Percentiles rank a stretch among this genome's conserved stretches.
Conservation (phyloP, 2,797 vertebrate species). For the Jordanella pulchra region DNA sequence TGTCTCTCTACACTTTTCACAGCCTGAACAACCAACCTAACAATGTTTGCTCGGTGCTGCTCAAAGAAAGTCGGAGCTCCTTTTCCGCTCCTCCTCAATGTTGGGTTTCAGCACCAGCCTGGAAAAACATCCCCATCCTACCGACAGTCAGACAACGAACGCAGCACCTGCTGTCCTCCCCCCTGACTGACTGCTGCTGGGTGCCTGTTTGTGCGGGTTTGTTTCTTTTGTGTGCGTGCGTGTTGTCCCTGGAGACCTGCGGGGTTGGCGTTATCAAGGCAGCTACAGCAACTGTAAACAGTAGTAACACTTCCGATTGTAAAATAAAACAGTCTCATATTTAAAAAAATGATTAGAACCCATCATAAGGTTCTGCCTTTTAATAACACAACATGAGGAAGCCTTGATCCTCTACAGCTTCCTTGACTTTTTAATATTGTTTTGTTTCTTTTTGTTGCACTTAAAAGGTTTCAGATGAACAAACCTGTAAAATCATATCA, state of each 20-base stretch:
- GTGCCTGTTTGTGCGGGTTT: background rate
- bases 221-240: constrained; percentile 1
- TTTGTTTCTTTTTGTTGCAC: too few species aligned
- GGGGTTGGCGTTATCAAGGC: constrained; percentile 9
- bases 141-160: background rate
- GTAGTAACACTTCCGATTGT: constrained; percentile 8
- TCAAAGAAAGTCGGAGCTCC: constrained; percentile 22
- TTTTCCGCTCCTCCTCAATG: constrained; percentile 4
- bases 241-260: constrained; percentile 60
- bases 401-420: too few species aligned
- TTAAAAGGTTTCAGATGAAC: too few species aligned
- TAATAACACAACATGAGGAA: too few species aligned
- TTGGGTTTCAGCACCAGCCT: constrained; percentile 11
- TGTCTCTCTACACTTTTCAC: background rate
- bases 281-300: constrained; percentile 9
- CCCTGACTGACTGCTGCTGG: constrained; percentile 8
- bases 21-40: background rate
- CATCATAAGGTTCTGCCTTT: too few species aligned
- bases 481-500: too few species aligned
- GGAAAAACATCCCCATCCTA: constrained; percentile 12
- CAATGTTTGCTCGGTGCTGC: background rate
- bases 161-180: constrained; percentile 25
- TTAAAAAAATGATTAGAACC: too few species aligned
- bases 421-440: too few species aligned
- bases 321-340: constrained; percentile 5